phyloP scores from a whole-genome alignment of 2,797 vertebrate genomes.

The Aeoliscus strigatus region DNA sequence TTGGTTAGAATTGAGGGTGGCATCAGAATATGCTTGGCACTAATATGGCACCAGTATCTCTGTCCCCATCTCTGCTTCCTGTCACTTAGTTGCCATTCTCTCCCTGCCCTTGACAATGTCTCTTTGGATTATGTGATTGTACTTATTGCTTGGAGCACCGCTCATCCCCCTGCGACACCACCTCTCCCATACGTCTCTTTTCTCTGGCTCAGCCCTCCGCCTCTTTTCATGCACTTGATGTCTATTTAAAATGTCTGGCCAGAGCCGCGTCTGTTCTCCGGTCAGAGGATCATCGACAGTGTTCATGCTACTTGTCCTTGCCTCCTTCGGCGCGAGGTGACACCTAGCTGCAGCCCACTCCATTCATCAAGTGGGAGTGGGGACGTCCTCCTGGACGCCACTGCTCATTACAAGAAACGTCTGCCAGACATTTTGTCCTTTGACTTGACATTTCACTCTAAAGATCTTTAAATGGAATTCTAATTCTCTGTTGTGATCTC shows the following conservation, averaged over 20 bases:
- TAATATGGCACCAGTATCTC: slow-evolving; percentile 95
- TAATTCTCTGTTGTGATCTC: no score
- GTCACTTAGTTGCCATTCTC: slow-evolving; percentile 91
- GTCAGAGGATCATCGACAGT: slow-evolving; percentile 90
- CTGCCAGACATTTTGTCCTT: no score
- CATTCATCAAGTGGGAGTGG: slow-evolving; percentile 78
- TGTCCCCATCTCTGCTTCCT: slow-evolving; percentile 98
- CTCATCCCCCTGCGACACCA: slow-evolving; percentile 49
- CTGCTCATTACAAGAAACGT: no score
- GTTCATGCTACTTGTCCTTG: slow-evolving; percentile 92
- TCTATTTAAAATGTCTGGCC: slow-evolving; percentile 79
- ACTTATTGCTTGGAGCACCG: slow-evolving; percentile 68
- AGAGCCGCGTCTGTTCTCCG: slow-evolving; percentile 84
- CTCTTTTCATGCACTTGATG: slow-evolving; percentile 68
- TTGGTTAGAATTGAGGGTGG: slow-evolving; percentile 88
- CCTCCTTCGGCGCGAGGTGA: slow-evolving; percentile 86
- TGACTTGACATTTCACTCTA: no score
- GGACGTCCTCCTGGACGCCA: no score
- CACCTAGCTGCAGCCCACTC: slow-evolving; percentile 77
- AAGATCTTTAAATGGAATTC: no score
- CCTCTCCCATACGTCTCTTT: slow-evolving; percentile 65
- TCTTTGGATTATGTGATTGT: slow-evolving; percentile 92
- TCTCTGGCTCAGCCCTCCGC: slow-evolving; percentile 75
- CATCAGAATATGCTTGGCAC: slow-evolving; percentile 90
- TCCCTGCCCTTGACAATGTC: slow-evolving; percentile 85